Evolutionary conservation across 2,888 invertebrate genomes (phyloP).

Genomic region (Acleris emargana): DNA sequence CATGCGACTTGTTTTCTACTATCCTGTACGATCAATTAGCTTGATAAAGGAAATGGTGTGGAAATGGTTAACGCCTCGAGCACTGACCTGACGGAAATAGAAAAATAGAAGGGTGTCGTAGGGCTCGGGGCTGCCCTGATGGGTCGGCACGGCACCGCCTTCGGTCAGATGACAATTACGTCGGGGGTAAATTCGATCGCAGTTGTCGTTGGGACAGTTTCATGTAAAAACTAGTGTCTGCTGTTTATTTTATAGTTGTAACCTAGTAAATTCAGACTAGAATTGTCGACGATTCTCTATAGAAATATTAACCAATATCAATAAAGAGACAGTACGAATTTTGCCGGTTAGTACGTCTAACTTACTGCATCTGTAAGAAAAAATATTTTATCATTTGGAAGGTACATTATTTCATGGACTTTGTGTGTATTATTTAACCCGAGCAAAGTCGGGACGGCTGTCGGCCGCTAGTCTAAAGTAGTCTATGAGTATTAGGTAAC

Average conservation of each 20-base stretch:
- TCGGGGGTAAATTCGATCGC: slow-evolving; percentile 3
- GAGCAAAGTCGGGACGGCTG: too few species aligned
- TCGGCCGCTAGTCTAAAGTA: too few species aligned
- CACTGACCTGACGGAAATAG: slow-evolving; percentile 71
- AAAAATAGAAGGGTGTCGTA: slow-evolving; percentile 65
- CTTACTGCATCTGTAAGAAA: too few species aligned
- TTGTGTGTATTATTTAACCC: too few species aligned
- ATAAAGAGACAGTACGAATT: too few species aligned
- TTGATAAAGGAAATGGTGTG: slow-evolving; percentile 63
- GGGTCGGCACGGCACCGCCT: slow-evolving; percentile 29
- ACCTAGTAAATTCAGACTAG: too few species aligned
- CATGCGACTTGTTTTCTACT: neutral
- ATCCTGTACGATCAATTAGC: slow-evolving; percentile 52
- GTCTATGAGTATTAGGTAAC: too few species aligned
- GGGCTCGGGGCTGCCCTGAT: slow-evolving; percentile 32
- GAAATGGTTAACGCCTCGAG: slow-evolving; percentile 76
- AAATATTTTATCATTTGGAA: too few species aligned
- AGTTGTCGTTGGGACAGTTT: neutral
- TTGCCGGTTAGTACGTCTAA: too few species aligned
- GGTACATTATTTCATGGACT: too few species aligned
- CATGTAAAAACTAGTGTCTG: neutral
- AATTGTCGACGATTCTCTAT: too few species aligned
- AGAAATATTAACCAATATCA: too few species aligned
- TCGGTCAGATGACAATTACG: slow-evolving; percentile 8
- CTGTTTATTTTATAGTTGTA: neutral